phyloP scores from a whole-genome alignment of 2,113 vertebrate genomes.

The Pelecanoides urinatrix region DNA sequence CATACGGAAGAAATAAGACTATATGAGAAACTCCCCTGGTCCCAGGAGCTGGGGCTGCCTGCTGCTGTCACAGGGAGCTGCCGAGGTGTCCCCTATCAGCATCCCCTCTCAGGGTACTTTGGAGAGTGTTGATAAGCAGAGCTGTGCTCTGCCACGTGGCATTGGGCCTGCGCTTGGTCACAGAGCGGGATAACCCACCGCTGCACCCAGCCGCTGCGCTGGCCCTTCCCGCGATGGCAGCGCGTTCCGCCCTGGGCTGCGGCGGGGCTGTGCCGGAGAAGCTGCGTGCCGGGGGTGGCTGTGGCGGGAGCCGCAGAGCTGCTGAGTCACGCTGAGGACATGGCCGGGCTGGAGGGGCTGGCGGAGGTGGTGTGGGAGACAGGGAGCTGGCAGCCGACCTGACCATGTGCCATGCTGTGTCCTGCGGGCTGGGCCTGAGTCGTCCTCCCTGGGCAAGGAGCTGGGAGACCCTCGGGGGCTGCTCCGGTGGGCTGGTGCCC shows the following conservation, averaged over 20 bases:
- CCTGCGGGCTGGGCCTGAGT: not conserved
- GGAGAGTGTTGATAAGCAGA: not conserved
- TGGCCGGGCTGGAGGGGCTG: not conserved
- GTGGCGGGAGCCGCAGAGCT: not conserved
- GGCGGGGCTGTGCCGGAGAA: no score
- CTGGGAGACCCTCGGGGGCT: not conserved
- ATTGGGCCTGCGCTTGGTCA: not conserved
- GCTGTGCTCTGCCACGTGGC: accelerated
- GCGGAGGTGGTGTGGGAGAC: not conserved
- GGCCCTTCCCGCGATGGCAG: not conserved
- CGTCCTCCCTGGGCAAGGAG: not conserved
- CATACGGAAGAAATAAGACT: accelerated
- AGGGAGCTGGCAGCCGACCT: not conserved
- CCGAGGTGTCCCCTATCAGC: not conserved
- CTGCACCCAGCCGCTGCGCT: not conserved
- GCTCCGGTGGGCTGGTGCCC: not conserved
- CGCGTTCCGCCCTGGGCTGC: accelerated
- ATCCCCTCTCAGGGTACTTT: not conserved
- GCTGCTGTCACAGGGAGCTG: not conserved
- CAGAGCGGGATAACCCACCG: not conserved
- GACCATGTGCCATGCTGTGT: accelerated
- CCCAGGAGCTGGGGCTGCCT: not conserved
- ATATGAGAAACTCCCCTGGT: not conserved
- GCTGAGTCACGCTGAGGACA: not conserved
- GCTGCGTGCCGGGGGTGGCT: not conserved